Base-by-base conservation (phyloP, 2,888 invertebrate genomes). In the Hydroisotoma schaefferi region DNA sequence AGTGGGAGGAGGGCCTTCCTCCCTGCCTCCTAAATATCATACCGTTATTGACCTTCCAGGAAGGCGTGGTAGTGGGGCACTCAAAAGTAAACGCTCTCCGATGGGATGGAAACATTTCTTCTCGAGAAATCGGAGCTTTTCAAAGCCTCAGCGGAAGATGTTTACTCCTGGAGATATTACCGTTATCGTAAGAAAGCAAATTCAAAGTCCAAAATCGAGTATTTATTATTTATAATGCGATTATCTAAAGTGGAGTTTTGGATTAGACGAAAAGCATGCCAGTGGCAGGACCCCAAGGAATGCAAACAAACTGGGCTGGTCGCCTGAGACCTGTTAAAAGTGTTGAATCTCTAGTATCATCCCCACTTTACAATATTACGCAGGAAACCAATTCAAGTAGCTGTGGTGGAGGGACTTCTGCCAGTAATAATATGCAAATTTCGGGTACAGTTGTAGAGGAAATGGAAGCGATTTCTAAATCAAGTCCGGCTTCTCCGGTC, bases 31-130 rank as follows among this genome's bases (percentile, higher is more conserved):
- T 55, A 85, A 84, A 73, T 97, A 94, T 76, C 97, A 97, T 77
- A 97, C 97, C 0, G 88, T 97, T 3, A 83, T 97, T 68, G 94
- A 95, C 59, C 80, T 94, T 46, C 95, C 94, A 0, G 69, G 72
- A 52, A 75, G 76, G 70, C 71, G 75, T 37, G 72, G 69, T 55
- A 71, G 63, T 47, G 71, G 74, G 40, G 72, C 74, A 40, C 61
- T 74, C 4, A 77, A 76, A 68, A 71, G 75, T 49, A 76, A 76
- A 63, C 73, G 77, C 25, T 75, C 76, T 6, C 76, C 77, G 2
- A 80, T 81, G 0, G 88, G 89, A 12, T 90, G 91, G 90, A 83
- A 88, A 60, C 86, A 88, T 1, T 82, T 92, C 67, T 91, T 90
- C 78, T 78, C 76, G 10, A 74, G 81, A 69, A 74, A 70, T 59